Evolutionary conservation across 2,888 invertebrate genomes (phyloP), one percentile per base, ranked within the genome.

Genomic region (Hypomecis atomaria): DNA sequence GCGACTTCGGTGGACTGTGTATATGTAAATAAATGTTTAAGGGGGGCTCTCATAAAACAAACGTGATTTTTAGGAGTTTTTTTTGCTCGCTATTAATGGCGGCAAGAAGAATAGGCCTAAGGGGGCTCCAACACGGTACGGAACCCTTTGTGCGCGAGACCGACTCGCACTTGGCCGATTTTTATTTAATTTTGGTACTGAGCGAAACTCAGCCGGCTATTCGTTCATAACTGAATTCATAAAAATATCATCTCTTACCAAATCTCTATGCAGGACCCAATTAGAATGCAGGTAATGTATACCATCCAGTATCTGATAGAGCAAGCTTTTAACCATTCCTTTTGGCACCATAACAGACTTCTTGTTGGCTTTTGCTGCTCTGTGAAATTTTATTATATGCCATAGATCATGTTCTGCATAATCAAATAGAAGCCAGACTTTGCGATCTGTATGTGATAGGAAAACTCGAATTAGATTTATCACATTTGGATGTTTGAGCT

Each of bases 371-470:
- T 99, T 99, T 0, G 99, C 99, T 60, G 99, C 98, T 79, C 99
- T 94, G 85, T 99, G 99, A 85, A 98, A 99, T 92, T 99, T 99
- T 54, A 99, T 99, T 37, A 99, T 99, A 85, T 99, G 99, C 99
- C 99, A 99, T 62, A 99, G 90, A 92, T 99, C 99, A 94, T 99
- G 99, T 90, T 99, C 99, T 0, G 99, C 99, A 93, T 98, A 99
- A 85, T 99, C 99, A 92, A 99, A 99, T 8, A 99, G 91, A 43
- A 99, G 93, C 96, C 98, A 99, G 4, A 99, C 99, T 94, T 99
- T 99, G 43, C 99, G 94, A 82, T 99, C 99, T 77, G 96, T 97
- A 83, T 99, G 99, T 0, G 99, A 99, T 0, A 99, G 94, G 85
- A 99, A 99, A 0, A 99, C 99, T 77, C 98, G 93, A 76, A 99